Percentiles rank a stretch among this genome's conserved stretches.
phyloP scores from a whole-genome alignment of 2,888 invertebrate genomes.

The Drosophila parthenogenetica region DNA sequence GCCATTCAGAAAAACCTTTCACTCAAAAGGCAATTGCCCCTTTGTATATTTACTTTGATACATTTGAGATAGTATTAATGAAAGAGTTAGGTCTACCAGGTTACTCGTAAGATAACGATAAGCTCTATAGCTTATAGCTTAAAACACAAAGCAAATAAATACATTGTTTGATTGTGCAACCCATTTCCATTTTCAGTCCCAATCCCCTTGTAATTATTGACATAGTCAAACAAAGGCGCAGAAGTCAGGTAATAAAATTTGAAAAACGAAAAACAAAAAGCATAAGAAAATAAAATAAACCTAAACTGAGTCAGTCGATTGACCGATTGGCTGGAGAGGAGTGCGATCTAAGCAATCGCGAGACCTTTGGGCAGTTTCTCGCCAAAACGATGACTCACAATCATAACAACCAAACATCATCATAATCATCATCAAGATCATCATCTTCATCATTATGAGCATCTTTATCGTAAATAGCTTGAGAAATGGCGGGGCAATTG shows the following conservation, averaged over 20 bases:
- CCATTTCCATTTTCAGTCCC: conserved; percentile 35
- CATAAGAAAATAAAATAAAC: conserved; percentile 5
- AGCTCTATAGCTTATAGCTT: conserved; percentile 16
- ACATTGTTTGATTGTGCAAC: conserved; percentile 41
- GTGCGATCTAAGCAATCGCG: conserved; percentile 33
- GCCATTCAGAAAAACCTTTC: background rate
- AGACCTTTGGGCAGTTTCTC: conserved; percentile 40
- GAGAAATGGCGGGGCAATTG: conserved; percentile 43
- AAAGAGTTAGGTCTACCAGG: background rate
- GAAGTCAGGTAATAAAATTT: conserved; percentile 12
- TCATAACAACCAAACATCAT: conserved; percentile 34
- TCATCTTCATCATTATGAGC: conserved; percentile 8
- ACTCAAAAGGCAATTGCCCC: background rate
- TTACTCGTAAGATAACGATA: conserved; percentile 29
- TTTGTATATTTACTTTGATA: background rate
- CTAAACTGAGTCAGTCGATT: conserved; percentile 47
- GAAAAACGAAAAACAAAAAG: background rate
- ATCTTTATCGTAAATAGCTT: conserved; percentile 30
- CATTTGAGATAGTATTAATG: conserved; percentile 9
- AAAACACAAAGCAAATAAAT: background rate
- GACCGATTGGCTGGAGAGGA: conserved; percentile 17
- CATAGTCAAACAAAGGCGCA: conserved; percentile 43
- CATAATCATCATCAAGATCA: conserved; percentile 8
- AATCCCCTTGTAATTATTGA: conserved; percentile 45
- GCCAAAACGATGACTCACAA: conserved; percentile 47